These are phyloP conservation scores for Nestor notabilis DNA, from an alignment of 2,113 vertebrate genomes.

Conservation along the genomic window DNA sequence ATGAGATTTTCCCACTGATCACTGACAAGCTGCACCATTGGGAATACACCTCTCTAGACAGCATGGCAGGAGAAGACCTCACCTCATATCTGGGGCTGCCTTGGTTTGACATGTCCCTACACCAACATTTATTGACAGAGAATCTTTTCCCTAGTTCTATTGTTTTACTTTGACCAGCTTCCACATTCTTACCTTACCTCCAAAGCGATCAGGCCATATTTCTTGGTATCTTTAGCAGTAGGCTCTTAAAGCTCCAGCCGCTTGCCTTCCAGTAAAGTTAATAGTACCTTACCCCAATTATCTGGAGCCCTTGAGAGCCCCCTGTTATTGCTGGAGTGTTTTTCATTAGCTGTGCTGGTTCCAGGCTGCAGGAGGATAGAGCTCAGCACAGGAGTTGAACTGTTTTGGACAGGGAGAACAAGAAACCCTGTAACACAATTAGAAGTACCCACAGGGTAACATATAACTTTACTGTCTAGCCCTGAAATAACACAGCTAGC, in stretches of 20 bases:
- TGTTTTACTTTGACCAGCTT: constrained; percentile 33
- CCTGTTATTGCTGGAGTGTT: constrained; percentile 55
- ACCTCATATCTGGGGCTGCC: neutral
- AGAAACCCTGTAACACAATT: constrained; percentile 59
- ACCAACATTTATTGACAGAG: neutral
- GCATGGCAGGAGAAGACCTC: neutral
- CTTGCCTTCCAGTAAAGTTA: constrained; percentile 47
- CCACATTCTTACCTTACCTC: constrained; percentile 3
- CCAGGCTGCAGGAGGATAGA: constrained; percentile 15
- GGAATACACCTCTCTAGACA: neutral
- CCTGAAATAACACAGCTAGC: constrained; percentile 64
- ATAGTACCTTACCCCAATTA: constrained; percentile 55
- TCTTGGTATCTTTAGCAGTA: constrained; percentile 34
- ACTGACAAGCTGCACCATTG: neutral
- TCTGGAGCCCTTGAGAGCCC: constrained; percentile 37
- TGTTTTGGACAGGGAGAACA: constrained; percentile 35
- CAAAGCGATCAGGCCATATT: neutral
- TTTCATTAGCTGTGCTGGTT: constrained; percentile 61
- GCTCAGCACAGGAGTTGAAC: constrained; percentile 48
- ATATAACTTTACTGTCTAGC: constrained; percentile 71
- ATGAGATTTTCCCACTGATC: neutral
- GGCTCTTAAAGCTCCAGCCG: neutral
- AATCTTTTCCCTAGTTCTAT: neutral
- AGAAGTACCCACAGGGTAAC: constrained; percentile 64
- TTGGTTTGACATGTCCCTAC: neutral